Percentiles rank a stretch among this genome's conserved stretches.
phyloP scores from a whole-genome alignment of 92 coral and sea anemone genomes.

The Desmophyllum pertusum region DNA sequence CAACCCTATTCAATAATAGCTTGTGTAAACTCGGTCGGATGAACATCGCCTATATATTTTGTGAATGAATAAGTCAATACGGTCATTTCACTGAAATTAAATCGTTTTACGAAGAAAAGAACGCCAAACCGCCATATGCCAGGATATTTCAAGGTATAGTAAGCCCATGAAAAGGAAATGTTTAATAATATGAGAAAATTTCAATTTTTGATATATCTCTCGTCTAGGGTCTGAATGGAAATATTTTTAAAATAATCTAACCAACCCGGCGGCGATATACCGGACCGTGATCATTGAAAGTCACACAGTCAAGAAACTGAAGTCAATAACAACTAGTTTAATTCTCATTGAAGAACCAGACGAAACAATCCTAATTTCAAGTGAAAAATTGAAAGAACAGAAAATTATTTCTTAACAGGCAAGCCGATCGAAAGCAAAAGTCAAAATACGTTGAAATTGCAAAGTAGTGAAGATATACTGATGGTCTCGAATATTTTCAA shows the following conservation, averaged over 20 bases:
- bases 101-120: not conserved
- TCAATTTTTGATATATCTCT: not conserved
- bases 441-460: not conserved
- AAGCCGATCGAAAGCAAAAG: not conserved
- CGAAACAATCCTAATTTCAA: not conserved
- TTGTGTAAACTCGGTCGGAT: slow-evolving; percentile 5
- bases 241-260: too few species aligned
- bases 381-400: not conserved
- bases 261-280: not conserved
- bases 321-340: not conserved
- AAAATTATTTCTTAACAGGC: not conserved
- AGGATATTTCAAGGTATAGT: not conserved
- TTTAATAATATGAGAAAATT: not conserved
- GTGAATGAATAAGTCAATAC: slow-evolving; percentile 12
- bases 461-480: not conserved
- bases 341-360: not conserved
- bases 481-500: not conserved
- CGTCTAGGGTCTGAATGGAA: not conserved
- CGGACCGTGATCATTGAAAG: not conserved
- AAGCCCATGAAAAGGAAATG: not conserved
- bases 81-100: not conserved
- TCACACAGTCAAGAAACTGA: not conserved
- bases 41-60: slow-evolving; percentile 29
- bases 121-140: not conserved
- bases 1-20: not conserved